Conservation (phyloP, 23 tunicate species). For the Pegea sp. region DNA sequence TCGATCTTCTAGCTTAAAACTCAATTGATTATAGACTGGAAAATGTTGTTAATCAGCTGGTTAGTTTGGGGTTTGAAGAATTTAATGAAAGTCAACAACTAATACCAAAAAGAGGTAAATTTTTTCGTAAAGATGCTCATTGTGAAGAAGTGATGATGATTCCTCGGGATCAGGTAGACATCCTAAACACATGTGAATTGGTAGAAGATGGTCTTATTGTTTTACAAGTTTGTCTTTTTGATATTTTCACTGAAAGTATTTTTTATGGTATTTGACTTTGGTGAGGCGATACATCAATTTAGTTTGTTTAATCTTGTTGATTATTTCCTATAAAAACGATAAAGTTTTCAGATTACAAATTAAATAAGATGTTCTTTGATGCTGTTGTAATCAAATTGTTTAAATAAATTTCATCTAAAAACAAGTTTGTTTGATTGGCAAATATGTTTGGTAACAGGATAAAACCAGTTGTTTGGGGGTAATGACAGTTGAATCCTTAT, state of each 20-base stretch:
- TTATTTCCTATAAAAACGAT: too few species aligned
- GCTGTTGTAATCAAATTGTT: too few species aligned
- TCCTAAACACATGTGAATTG: conserved; percentile 26
- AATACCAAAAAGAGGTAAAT: conserved; percentile 60
- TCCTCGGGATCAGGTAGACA: conserved; percentile 81
- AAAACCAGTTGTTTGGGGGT: conserved; percentile 85
- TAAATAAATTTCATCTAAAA: too few species aligned
- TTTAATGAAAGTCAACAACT: conserved; percentile 13
- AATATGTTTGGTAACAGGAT: conserved; percentile 58
- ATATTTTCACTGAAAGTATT: too few species aligned
- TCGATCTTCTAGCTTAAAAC: neutral
- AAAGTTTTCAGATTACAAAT: too few species aligned
- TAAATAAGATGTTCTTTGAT: too few species aligned
- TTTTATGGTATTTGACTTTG: too few species aligned
- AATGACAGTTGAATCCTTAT: conserved; percentile 27
- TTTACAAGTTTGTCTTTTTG: conserved; percentile 30
- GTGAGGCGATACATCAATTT: too few species aligned
- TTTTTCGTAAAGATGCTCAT: conserved; percentile 30
- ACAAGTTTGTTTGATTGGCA: too few species aligned
- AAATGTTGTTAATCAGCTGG: too few species aligned
- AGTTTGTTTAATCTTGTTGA: too few species aligned
- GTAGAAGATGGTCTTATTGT: conserved; percentile 18
- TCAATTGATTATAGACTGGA: neutral
- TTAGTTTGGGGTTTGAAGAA: too few species aligned
- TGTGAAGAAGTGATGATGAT: conserved; percentile 68